phyloP scores from a whole-genome alignment of 2,797 vertebrate genomes.

The Muscicapa comitata region DNA sequence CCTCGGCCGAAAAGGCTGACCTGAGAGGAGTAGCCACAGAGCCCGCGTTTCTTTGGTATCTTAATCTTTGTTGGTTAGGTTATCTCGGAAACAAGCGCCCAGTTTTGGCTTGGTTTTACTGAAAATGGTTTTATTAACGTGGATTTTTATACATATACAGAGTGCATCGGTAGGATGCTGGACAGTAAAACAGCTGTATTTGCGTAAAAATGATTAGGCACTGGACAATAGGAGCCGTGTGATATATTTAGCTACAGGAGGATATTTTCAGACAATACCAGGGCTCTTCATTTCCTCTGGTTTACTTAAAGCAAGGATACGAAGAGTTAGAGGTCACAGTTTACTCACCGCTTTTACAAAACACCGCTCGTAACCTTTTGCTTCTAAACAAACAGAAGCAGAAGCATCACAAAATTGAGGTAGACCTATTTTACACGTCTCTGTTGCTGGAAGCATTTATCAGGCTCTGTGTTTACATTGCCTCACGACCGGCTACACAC shows the following conservation, averaged over 20 bases:
- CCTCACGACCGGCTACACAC: not conserved
- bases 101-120: not conserved
- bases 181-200: constrained; percentile 26
- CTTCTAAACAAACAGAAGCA: constrained; percentile 46
- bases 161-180: not conserved
- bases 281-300: constrained; percentile 71
- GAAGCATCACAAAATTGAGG: not conserved
- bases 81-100: not conserved
- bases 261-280: constrained; percentile 73
- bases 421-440: constrained; percentile 2
- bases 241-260: constrained; percentile 65
- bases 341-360: constrained; percentile 54
- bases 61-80: not conserved
- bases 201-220: constrained; percentile 30
- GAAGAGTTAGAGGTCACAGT: constrained; percentile 66
- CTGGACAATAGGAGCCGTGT: not conserved
- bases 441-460: not conserved
- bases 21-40: not conserved
- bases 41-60: not conserved
- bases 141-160: not conserved
- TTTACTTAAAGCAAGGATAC: constrained; percentile 70
- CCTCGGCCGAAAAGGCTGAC: not conserved
- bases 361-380: constrained; percentile 13
- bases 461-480: not conserved
- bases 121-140: not conserved